Conservation (phyloP, 2,888 invertebrate species). For the Lottia gigantea region DNA sequence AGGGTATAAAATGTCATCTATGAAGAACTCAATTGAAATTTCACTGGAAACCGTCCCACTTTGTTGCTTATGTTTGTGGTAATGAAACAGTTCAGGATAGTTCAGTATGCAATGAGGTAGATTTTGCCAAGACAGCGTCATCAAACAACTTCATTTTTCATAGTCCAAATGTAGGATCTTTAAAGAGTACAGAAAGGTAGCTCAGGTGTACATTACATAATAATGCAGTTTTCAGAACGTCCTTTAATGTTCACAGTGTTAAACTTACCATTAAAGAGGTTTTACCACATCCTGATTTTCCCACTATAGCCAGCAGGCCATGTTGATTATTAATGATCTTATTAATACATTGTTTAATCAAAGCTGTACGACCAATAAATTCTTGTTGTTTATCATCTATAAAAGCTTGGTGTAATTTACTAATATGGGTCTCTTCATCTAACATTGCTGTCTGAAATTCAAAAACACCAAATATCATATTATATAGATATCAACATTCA, state of each 20-base stretch:
- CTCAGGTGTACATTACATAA: neutral
- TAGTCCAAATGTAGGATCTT: no score
- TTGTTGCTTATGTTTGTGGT: no score
- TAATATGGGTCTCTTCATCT: constrained; percentile 53
- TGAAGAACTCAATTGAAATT: no score
- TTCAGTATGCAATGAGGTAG: no score
- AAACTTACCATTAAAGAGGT: constrained; percentile 63
- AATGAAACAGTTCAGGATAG: no score
- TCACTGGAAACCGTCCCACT: no score
- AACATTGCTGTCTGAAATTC: constrained; percentile 48
- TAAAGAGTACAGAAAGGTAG: no score
- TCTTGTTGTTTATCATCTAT: constrained; percentile 41
- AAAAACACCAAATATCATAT: neutral
- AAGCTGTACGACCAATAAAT: constrained; percentile 57
- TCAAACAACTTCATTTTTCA: no score
- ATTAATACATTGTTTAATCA: constrained; percentile 51
- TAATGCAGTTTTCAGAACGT: neutral
- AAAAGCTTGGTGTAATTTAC: constrained; percentile 57
- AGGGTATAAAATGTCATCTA: no score
- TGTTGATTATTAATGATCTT: constrained; percentile 40
- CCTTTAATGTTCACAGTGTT: neutral
- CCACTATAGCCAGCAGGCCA: constrained; percentile 59
- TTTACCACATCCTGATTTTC: constrained; percentile 67
- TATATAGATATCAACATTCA: no score
- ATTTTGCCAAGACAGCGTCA: no score